Evolutionary conservation across 1,140 invertebrate species (phyloP), one percentile per base, ranked within the genome.

Genomic region (Acromyrmex heyeri): DNA sequence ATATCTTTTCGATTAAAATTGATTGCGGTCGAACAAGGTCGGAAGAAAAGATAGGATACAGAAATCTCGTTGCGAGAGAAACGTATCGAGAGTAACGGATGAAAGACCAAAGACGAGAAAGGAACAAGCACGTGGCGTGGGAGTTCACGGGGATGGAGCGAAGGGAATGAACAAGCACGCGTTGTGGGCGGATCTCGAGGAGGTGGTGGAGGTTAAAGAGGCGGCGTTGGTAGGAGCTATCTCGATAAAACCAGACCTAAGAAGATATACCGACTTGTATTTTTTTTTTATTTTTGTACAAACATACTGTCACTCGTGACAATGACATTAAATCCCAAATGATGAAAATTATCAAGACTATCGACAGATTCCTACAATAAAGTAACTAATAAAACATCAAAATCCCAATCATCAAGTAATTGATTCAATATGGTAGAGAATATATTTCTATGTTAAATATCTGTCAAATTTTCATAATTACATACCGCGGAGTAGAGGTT

Each of bases 131-230:
- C 92, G 92, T 91, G 88, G 92, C 91, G 92, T 93, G 92, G 92
- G 91, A 89, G 88, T 91, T 86, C 73, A 76, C 89, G 77, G 90
- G 86, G 91, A 93, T 93, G 88, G 91, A 90, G 88, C 89, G 87
- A 91, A 86, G 87, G 76, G 91, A 87, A 91, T 81, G 85, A 93
- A 91, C 87, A 85, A 89, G 93, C 91, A 93, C 91, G 92, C 92
- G 90, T 93, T 93, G 94, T 95, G 94, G 94, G 94, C 94, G 94
- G 93, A 94, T 86, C 93, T 93, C 85, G 86, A 91, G 91, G 78
- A 93, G 91, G 92, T 94, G 90, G 94, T 94, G 94, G 94, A 95
- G 92, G 94, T 93, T 93, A 92, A 94, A 90, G 92, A 94, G 94
- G 93, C 93, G 94, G 93, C 82, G 91, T 91, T 92, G 92, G 91